These are phyloP conservation scores for Pangasius sanitwongsei DNA, from an alignment of 2,797 vertebrate species.

Conservation along the genomic window DNA sequence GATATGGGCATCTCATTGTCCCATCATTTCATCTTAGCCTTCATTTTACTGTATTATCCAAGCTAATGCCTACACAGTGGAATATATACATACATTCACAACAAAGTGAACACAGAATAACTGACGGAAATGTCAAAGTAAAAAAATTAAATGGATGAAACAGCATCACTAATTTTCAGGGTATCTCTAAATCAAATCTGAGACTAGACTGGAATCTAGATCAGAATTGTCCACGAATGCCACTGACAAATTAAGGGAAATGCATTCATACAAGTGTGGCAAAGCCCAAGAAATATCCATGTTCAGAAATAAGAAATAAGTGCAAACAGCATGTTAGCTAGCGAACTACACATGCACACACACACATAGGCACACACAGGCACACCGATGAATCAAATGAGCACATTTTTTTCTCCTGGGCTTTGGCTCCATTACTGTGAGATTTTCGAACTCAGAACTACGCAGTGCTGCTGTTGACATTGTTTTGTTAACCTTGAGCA, in stretches of 20 bases:
- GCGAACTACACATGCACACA: not conserved
- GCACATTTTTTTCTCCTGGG: slow-evolving; percentile 27
- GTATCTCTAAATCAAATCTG: not conserved
- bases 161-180: not conserved
- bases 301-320: not conserved
- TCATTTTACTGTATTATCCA: not conserved
- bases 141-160: not conserved
- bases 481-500: slow-evolving; percentile 61
- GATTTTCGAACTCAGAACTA: slow-evolving; percentile 53
- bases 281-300: not conserved
- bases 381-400: slow-evolving; percentile 20
- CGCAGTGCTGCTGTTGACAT: slow-evolving; percentile 48
- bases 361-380: not conserved
- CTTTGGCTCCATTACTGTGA: slow-evolving; percentile 51
- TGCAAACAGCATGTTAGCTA: not conserved
- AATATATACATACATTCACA: not conserved
- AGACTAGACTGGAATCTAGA: not conserved
- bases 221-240: not conserved
- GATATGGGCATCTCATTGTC: not conserved
- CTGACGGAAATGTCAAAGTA: not conserved
- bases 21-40: not conserved
- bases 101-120: not conserved
- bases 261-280: not conserved
- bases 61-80: not conserved
- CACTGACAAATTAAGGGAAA: not conserved